Evolutionary conservation across 1,140 invertebrate species (phyloP), one percentile per base, ranked within the genome.

Genomic region (Vanessa tameamea): DNA sequence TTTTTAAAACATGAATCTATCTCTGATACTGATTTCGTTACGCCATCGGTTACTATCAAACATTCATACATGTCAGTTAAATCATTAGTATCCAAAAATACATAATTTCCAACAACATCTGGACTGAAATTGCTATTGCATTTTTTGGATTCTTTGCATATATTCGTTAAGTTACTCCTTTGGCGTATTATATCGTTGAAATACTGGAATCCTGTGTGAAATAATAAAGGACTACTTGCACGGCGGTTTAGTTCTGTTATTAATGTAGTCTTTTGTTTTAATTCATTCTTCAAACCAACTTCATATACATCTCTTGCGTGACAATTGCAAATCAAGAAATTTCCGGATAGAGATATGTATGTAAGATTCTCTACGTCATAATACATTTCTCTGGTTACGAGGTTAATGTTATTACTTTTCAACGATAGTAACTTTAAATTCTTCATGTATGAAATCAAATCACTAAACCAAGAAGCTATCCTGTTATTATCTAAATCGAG

Each of bases 281-380:
- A 77, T 68, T 91, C 86, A 50, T 86, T 92, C 50, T 64, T 77
- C 13, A 83, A 81, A 0, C 89, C 92, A 13, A 91, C 72, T 20
- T 94, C 92, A 20, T 91, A 89, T 0, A 95, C 82, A 13, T 93
- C 87, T 69, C 93, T 87, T 0, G 90, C 66, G 8, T 90, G 70
- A 71, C 94, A 94, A 71, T 93, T 93, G 69, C 95, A 95, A 0
- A 94, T 79, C 11, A 95, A 91, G 20, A 91, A 87, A 76, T 95
- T 95, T 0, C 85, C 83, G 0, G 92, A 89, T 0, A 95, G 37
- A 15, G 88, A 89, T 0, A 95, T 53, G 31, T 88, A 89, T 13
- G 78, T 72, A 82, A 93, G 12, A 16, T 82, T 76, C 61, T 81
- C 48, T 73, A 93, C 83, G 77, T 94, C 94, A 23, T 79, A 70